Evolutionary conservation across 2,888 invertebrate species (phyloP).

Genomic region (Bellardia pandia): DNA sequence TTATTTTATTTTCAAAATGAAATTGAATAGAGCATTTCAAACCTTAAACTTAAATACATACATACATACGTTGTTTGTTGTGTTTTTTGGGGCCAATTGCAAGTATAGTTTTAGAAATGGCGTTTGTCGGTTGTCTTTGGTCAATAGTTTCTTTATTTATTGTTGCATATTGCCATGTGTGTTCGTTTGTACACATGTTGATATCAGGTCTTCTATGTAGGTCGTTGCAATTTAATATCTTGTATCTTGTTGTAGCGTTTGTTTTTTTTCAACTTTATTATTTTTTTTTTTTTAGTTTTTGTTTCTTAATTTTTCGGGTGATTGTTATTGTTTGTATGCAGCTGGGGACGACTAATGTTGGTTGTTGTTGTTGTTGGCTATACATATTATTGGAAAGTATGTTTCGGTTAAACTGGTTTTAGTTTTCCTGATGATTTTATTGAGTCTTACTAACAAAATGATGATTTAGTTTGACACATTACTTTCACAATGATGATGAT

Average conservation of each 20-base stretch:
- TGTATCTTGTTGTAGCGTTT: slow-evolving; percentile 66
- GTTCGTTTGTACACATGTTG: slow-evolving; percentile 18
- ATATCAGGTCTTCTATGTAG: slow-evolving; percentile 79
- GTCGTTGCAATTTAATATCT: slow-evolving; percentile 83
- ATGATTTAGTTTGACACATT: slow-evolving; percentile 66
- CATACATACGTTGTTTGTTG: not conserved
- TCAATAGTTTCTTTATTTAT: slow-evolving; percentile 49
- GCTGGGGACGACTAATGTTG: slow-evolving; percentile 70
- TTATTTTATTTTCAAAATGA: slow-evolving; percentile 33
- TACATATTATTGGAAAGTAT: slow-evolving; percentile 75
- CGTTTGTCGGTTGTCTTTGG: slow-evolving; percentile 55
- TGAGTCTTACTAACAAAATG: slow-evolving; percentile 52
- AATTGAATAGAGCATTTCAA: slow-evolving; percentile 7
- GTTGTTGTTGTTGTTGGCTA: slow-evolving; percentile 44
- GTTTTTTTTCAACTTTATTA: slow-evolving; percentile 32
- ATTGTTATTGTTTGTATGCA: slow-evolving; percentile 58
- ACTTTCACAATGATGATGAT: slow-evolving; percentile 65
- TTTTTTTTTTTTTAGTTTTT: slow-evolving; percentile 27
- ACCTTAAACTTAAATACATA: not conserved
- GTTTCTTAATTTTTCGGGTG: slow-evolving; percentile 28
- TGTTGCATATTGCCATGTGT: slow-evolving; percentile 25
- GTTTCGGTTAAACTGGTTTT: slow-evolving; percentile 64
- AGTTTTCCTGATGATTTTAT: slow-evolving; percentile 15
- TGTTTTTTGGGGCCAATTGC: slow-evolving; percentile 13
- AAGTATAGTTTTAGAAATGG: slow-evolving; percentile 56